Percentiles rank a stretch among this genome's conserved stretches.
Conservation (phyloP, 53 echinoderm and acorn worm genomes). For the Paelopatides confundens region DNA sequence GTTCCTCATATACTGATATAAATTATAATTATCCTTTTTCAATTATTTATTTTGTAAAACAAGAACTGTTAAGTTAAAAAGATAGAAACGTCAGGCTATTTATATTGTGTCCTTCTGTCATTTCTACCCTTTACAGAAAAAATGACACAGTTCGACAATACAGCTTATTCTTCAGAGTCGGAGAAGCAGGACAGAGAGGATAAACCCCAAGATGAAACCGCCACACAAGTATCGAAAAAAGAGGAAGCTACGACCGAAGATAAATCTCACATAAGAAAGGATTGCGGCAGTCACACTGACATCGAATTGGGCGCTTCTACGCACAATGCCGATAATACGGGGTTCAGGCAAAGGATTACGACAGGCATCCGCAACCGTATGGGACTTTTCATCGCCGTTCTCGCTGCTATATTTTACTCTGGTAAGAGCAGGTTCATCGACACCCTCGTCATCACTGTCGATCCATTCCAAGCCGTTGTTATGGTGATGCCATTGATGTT, state of each 20-base stretch:
- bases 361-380: neutral
- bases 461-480: slow-evolving; percentile 24
- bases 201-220: neutral
- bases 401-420: slow-evolving; percentile 11
- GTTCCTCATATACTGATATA: too few species aligned
- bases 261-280: neutral
- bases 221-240: neutral
- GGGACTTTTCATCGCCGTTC: neutral
- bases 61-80: too few species aligned
- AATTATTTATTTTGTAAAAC: too few species aligned
- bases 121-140: neutral
- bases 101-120: neutral
- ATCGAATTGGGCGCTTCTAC: neutral
- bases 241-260: neutral
- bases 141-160: neutral
- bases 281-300: neutral
- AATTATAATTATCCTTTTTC: too few species aligned
- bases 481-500: slow-evolving; percentile 24
- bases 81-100: too few species aligned
- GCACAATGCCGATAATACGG: neutral
- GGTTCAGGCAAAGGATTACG: neutral
- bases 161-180: neutral
- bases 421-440: slow-evolving; percentile 22
- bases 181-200: neutral
- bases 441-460: neutral